These are phyloP conservation scores for Andrena dorsata DNA, from an alignment of 2,888 invertebrate genomes.

Conservation along the genomic window DNA sequence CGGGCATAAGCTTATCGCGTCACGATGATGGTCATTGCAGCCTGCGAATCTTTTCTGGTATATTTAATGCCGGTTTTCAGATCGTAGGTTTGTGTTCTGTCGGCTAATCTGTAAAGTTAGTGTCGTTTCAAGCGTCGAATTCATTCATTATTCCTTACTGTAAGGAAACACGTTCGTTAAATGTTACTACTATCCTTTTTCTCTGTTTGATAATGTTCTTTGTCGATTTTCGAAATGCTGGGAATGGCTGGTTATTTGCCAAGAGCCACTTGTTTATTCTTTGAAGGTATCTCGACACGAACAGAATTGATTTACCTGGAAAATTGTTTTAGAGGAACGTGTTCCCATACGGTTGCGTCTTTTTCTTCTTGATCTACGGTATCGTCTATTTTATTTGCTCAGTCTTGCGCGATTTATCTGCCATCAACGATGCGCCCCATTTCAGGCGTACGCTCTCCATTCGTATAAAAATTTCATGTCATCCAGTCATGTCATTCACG, in stretches of 20 bases:
- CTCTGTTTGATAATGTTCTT: neutral
- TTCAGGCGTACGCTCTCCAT: slow-evolving; percentile 29
- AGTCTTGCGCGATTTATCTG: slow-evolving; percentile 44
- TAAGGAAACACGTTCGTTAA: slow-evolving; percentile 40
- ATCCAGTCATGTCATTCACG: slow-evolving; percentile 27
- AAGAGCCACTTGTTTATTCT: neutral
- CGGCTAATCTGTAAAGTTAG: neutral
- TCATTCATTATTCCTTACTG: neutral
- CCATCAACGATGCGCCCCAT: slow-evolving; percentile 36
- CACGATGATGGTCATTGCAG: neutral
- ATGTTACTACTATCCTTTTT: neutral
- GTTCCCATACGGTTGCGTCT: slow-evolving; percentile 13
- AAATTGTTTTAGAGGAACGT: slow-evolving; percentile 16
- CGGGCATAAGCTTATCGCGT: slow-evolving; percentile 30
- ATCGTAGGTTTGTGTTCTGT: neutral
- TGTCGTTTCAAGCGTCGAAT: slow-evolving; percentile 39
- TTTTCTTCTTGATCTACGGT: slow-evolving; percentile 21
- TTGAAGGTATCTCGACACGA: neutral
- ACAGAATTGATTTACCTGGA: neutral
- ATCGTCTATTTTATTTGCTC: slow-evolving; percentile 47
- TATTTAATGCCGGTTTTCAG: neutral
- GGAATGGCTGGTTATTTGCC: neutral
- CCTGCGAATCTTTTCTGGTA: neutral
- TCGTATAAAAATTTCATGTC: slow-evolving; percentile 43
- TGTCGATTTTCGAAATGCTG: neutral